phyloP scores from a whole-genome alignment of 2,113 vertebrate species.

The Chelonoidis abingdonii region DNA sequence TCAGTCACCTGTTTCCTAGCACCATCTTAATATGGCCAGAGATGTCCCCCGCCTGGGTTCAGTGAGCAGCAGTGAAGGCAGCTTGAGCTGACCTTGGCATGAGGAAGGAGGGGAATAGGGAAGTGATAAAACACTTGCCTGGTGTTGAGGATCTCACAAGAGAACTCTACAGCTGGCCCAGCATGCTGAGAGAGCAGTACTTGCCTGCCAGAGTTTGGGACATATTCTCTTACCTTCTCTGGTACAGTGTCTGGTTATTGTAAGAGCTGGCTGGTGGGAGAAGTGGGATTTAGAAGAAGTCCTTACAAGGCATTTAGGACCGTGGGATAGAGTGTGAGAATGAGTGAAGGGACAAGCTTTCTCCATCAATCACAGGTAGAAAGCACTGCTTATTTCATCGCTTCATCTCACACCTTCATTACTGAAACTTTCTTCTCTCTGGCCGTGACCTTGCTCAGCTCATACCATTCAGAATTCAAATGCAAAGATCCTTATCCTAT shows the following conservation, averaged over 20 bases:
- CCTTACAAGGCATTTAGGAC: not conserved
- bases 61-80: not conserved
- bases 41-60: not conserved
- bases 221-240: no score
- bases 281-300: not conserved
- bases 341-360: not conserved
- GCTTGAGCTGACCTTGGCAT: not conserved
- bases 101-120: not conserved
- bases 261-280: not conserved
- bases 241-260: no score
- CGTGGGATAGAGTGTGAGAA: not conserved
- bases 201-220: not conserved
- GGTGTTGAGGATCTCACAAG: not conserved
- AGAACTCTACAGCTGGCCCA: not conserved
- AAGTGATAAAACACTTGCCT: not conserved
- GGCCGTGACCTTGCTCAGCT: not conserved
- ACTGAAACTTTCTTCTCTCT: not conserved
- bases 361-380: not conserved
- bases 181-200: not conserved
- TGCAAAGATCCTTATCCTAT: not conserved
- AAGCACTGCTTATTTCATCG: not conserved
- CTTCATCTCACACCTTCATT: not conserved
- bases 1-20: not conserved
- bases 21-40: not conserved
- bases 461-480: not conserved